Base-by-base conservation (phyloP, 2,888 invertebrate genomes). In the Eustalomyia histrio region DNA sequence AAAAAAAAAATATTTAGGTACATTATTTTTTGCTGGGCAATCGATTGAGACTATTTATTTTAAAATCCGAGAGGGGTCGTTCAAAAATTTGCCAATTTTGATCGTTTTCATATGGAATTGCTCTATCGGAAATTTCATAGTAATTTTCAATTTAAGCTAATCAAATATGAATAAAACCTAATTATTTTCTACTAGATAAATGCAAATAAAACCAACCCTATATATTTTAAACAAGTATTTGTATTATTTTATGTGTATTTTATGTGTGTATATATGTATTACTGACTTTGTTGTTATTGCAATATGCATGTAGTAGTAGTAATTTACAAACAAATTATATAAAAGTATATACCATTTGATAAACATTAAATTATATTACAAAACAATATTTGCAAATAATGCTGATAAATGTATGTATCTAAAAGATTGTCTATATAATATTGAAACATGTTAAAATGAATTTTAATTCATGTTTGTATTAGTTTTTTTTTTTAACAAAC, bases 381-480 rank as follows among this genome's bases (percentile, higher is more conserved):
- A 61, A 64, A 75, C 18, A 75, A 68, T 61, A 68, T 75, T 75
- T 61, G 53, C 21, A 75, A 75, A 68, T 61, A 74, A 67, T 67
- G 58, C 6, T 24, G 61, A 43, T 29, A 18, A 21, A 10, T 21
- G n/a, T n/a, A n/a, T n/a, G n/a, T n/a, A n/a, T 33, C 16, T 29
- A 65, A 74, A 35, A 58, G 4, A 52, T 58, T 65, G 14, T 74
- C 12, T 18, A 5, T n/a, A 12, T 2, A 57, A 58, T 17, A 21
- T 2, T 52, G 17, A 63, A 18, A 55, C 10, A 52, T 21, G 18
- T 63, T 58, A 17, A 43, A 52, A 33, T 67, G 47, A 57, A 65
- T 43, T 67, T 55, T 57, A 65, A 75, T 67, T 72, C 43, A 61
- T 71, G 39, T 63, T 61, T 72, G 33, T 35, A 64, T 29, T 1